A percentile compares a stretch with the other conserved stretches of the same genome.
Conservation (phyloP, 2,888 invertebrate genomes). For the Pemphredon lugubris region DNA sequence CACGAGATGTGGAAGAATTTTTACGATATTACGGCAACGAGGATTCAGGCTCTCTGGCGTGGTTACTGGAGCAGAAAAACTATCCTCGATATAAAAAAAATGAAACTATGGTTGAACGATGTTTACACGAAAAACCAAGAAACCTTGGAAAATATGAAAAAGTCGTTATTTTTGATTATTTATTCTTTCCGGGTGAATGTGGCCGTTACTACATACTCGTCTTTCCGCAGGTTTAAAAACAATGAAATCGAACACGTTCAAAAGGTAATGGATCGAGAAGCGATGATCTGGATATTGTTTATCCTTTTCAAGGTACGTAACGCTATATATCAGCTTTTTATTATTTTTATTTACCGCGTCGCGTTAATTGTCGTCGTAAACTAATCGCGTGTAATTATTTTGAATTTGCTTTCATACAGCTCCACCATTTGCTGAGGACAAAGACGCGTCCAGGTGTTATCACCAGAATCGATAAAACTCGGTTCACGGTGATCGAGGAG, state of each 20-base stretch:
- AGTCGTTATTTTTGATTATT: too few relatives aligned
- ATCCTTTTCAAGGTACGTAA: slow-evolving; percentile 74
- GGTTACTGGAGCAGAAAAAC: slow-evolving; percentile 65
- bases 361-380: too few relatives aligned
- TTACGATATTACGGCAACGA: slow-evolving; percentile 66
- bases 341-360: too few relatives aligned
- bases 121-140: slow-evolving; percentile 62
- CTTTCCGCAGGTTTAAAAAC: slow-evolving; percentile 56
- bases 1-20: slow-evolving; percentile 61
- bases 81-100: slow-evolving; percentile 48
- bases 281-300: slow-evolving; percentile 71
- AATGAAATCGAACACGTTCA: slow-evolving; percentile 42
- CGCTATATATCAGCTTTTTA: too few relatives aligned
- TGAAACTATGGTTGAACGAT: slow-evolving; percentile 58
- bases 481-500: slow-evolving; percentile 64
- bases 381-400: too few relatives aligned
- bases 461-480: slow-evolving; percentile 63
- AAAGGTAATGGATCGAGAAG: slow-evolving; percentile 63
- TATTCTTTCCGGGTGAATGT: neutral
- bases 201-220: neutral
- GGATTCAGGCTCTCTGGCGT: slow-evolving; percentile 73
- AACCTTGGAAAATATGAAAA: slow-evolving; percentile 60
- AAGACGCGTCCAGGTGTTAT: slow-evolving; percentile 66
- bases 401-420: slow-evolving; percentile 42
- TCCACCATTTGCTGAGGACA: slow-evolving; percentile 73